A percentile compares a stretch with the other conserved stretches of the same genome.
phyloP scores from a whole-genome alignment of 2,797 vertebrate genomes.

The Acanthurus lineatus region DNA sequence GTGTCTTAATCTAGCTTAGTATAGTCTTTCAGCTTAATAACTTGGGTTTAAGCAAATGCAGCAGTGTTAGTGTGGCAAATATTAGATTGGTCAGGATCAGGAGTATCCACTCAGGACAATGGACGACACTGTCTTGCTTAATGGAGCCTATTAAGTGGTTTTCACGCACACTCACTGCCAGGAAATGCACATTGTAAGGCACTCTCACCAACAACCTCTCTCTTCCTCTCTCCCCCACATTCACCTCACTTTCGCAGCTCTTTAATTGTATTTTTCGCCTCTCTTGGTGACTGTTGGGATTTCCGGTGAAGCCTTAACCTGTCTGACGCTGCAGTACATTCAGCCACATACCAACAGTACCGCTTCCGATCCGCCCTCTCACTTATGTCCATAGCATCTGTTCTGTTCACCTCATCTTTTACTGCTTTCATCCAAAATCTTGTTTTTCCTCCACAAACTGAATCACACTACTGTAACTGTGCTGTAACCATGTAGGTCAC shows the following conservation, averaged over 20 bases:
- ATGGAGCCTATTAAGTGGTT: slow-evolving; percentile 73
- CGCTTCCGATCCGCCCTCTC: background rate
- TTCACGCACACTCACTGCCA: slow-evolving; percentile 52
- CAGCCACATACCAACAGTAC: background rate
- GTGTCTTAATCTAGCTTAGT: slow-evolving; percentile 31
- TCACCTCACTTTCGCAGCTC: background rate
- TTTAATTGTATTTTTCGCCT: background rate
- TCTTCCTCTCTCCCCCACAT: slow-evolving; percentile 5
- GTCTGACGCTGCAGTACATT: background rate
- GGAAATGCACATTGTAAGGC: slow-evolving; percentile 68
- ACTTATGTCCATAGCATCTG: background rate
- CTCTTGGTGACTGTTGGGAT: background rate
- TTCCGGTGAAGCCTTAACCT: slow-evolving; percentile 6
- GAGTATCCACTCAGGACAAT: slow-evolving; percentile 51
- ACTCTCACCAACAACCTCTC: slow-evolving; percentile 1
- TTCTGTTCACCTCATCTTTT: slow-evolving; percentile 3
- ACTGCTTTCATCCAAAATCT: background rate
- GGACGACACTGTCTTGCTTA: slow-evolving; percentile 57
- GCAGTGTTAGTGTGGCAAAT: slow-evolving; percentile 39
- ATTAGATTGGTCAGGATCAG: slow-evolving; percentile 61
- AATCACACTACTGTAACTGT: slow-evolving; percentile 28
- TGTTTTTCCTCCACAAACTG: slow-evolving; percentile 18
- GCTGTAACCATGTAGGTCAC: slow-evolving; percentile 39
- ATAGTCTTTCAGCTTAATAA: slow-evolving; percentile 29
- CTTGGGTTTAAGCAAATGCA: slow-evolving; percentile 45